These are phyloP conservation scores for Parasteatoda lunata DNA, from an alignment of 2,888 invertebrate genomes.

Conservation along the genomic window DNA sequence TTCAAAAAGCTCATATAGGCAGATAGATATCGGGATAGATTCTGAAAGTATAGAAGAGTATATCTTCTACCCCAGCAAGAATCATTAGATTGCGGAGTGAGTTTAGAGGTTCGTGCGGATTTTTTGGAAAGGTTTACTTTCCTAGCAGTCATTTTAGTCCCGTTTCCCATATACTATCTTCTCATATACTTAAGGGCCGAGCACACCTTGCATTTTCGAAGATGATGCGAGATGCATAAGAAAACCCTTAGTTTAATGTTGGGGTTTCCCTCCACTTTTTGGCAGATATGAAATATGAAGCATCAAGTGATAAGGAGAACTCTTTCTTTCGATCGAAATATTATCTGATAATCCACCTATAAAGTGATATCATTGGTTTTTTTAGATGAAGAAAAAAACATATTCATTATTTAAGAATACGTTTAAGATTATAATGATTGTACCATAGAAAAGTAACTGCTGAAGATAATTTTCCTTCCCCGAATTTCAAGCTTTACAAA, in stretches of 20 bases:
- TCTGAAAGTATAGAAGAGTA: constrained; percentile 52
- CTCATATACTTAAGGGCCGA: constrained; percentile 54
- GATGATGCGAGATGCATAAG: constrained; percentile 65
- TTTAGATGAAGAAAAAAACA: too few relatives aligned
- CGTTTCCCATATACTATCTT: constrained; percentile 2
- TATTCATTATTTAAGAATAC: too few relatives aligned
- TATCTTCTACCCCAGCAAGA: constrained; percentile 63
- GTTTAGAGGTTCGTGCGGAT: constrained; percentile 58
- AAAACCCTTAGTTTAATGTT: constrained; percentile 67
- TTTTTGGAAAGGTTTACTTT: constrained; percentile 42
- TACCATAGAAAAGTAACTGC: too few relatives aligned
- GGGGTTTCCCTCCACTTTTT: constrained; percentile 45
- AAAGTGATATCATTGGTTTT: too few relatives aligned
- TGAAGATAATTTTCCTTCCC: too few relatives aligned
- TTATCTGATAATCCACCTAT: too few relatives aligned
- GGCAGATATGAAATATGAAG: constrained; percentile 49
- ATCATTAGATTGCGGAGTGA: constrained; percentile 66
- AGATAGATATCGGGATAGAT: constrained; percentile 66
- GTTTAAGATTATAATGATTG: too few relatives aligned
- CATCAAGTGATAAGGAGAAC: constrained; percentile 61
- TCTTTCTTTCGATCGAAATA: neutral
- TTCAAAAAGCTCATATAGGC: constrained; percentile 62
- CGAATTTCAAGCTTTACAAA: too few relatives aligned
- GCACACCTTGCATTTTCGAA: constrained; percentile 63
- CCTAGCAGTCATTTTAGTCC: constrained; percentile 42